Base-by-base conservation (phyloP, 1,140 invertebrate genomes). In the Bombyx mandarina region DNA sequence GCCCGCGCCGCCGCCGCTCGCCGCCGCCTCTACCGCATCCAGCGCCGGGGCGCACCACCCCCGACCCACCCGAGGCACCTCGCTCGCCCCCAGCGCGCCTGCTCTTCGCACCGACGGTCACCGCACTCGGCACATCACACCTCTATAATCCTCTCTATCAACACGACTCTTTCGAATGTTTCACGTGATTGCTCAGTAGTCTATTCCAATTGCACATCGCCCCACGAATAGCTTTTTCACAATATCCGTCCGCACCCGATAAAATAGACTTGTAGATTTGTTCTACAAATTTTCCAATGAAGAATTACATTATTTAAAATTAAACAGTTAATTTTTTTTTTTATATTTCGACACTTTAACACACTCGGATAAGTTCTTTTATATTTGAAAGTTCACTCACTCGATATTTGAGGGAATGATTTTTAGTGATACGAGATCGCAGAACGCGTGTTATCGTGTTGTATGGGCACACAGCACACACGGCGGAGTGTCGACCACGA, bases 11-110 rank as follows among this genome's bases (percentile, higher is more conserved):
- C 45, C 66, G 74, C 70, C 77, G 67, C 54, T 56, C 10, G 50
- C 73, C 72, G 71, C 73, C 65, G 75, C 73, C 57, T 75, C 76
- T 77, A 74, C 70, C 70, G 81, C 77, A 81, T 81, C 79, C 76
- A 78, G 75, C 72, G 77, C 79, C 66, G 73, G 68, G 61, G 66
- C 71, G 62, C 68, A 66, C 68, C 72, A 77, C 73, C 61, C 62
- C 60, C 71, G 63, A 67, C 73, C 68, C 63, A 57, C 66, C 60
- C 66, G 62, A 67, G 69, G 55, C 62, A 66, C 67, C 69, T 73
- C 76, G 71, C 73, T 68, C 52, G 68, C 76, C 71, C 75, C 74
- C 79, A 75, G 71, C 74, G 66, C 69, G 71, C 50, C 58, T 45
- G 9, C 54, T 45, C 54, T 10, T 35, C 54, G 46, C 26, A 43